phyloP scores from a whole-genome alignment of 1,140 invertebrate genomes.

The Plectus sambesii region DNA sequence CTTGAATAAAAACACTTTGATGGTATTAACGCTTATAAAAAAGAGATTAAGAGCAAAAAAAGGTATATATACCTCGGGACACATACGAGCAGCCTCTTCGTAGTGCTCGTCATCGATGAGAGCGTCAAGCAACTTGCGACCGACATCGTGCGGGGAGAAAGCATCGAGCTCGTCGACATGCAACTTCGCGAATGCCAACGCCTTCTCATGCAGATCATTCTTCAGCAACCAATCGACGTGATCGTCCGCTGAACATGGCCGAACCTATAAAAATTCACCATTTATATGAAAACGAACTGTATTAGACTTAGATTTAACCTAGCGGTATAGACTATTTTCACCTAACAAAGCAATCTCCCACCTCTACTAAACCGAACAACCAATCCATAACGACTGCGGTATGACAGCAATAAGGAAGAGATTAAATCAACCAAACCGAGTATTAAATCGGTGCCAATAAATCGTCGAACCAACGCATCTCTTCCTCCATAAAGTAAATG shows the following conservation, averaged over 20 bases:
- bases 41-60: too few relatives aligned
- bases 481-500: background rate
- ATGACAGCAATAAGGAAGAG: conserved; percentile 8
- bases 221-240: conserved; percentile 36
- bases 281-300: background rate
- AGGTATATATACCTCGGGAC: too few relatives aligned
- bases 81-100: conserved; percentile 19
- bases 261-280: conserved; percentile 23
- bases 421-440: conserved; percentile 7
- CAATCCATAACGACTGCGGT: background rate
- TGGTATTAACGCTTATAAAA: too few relatives aligned
- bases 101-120: conserved; percentile 23
- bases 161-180: conserved; percentile 21
- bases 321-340: background rate
- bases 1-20: too few relatives aligned
- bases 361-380: background rate
- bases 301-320: background rate
- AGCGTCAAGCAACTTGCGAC: conserved; percentile 20
- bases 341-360: background rate
- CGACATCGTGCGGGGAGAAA: conserved; percentile 26
- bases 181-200: conserved; percentile 27
- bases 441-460: conserved; percentile 8
- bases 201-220: conserved; percentile 34
- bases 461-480: conserved; percentile 7
- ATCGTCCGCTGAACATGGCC: conserved; percentile 35